Percentiles rank a stretch among this genome's conserved stretches.
phyloP scores from a whole-genome alignment of 2,888 invertebrate species.

The Malacosoma neustria region DNA sequence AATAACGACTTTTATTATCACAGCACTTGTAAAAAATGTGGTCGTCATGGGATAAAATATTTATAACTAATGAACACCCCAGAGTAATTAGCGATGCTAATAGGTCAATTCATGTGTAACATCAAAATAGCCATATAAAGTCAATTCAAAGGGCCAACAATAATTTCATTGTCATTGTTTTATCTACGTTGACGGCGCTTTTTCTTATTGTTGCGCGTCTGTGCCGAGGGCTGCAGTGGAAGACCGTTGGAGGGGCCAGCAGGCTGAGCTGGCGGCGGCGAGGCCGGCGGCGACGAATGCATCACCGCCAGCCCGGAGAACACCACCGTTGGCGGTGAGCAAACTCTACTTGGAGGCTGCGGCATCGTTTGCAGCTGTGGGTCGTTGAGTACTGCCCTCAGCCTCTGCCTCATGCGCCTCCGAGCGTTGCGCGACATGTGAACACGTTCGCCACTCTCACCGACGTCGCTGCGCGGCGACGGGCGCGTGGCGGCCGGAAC shows the following conservation, averaged over 20 bases:
- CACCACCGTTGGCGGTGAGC: constrained; percentile 7
- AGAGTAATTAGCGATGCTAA: constrained; percentile 35
- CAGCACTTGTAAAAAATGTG: constrained; percentile 62
- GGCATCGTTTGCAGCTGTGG: constrained; percentile 13
- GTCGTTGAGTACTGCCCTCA: constrained; percentile 40
- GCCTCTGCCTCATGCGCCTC: constrained; percentile 45
- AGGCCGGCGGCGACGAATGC: neutral
- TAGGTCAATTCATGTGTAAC: constrained; percentile 33
- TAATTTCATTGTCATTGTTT: constrained; percentile 12
- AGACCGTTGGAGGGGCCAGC: constrained; percentile 21
- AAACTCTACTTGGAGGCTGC: constrained; percentile 6
- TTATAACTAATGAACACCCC: constrained; percentile 29
- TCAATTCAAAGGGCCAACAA: constrained; percentile 3
- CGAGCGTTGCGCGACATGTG: constrained; percentile 48
- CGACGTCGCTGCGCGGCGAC: constrained; percentile 13
- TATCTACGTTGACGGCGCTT: constrained; percentile 59
- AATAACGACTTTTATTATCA: constrained; percentile 40
- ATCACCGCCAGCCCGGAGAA: constrained; percentile 1
- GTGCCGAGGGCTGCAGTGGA: constrained; percentile 14
- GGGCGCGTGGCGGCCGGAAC: constrained; percentile 7
- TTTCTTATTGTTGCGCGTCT: constrained; percentile 43
- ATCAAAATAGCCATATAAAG: constrained; percentile 25
- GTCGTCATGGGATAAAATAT: constrained; percentile 42
- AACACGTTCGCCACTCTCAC: constrained; percentile 10
- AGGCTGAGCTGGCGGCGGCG: constrained; percentile 5